Conservation (phyloP, 2,888 invertebrate species). For the Megamerina dolium region DNA sequence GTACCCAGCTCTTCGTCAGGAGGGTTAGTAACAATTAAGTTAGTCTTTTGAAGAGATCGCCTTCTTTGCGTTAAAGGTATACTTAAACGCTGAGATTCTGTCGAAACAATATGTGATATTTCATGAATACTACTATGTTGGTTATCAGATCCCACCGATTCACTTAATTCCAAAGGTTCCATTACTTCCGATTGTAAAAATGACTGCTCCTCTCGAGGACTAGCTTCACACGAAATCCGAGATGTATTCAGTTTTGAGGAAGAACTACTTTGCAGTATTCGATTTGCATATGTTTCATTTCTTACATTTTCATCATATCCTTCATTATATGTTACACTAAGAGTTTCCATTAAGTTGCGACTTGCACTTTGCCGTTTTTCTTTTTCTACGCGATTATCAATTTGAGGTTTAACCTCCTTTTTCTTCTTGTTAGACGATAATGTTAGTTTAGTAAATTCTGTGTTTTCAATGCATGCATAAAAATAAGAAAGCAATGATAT, state of each 20-base stretch:
- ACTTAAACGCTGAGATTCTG: too few relatives aligned
- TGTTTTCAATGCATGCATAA: too few relatives aligned
- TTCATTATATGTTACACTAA: slow-evolving; percentile 22
- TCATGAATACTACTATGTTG: not conserved
- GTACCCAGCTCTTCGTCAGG: not conserved
- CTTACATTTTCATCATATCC: not conserved
- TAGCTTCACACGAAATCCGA: not conserved
- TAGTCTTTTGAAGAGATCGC: too few relatives aligned
- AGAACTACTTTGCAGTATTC: slow-evolving; percentile 23
- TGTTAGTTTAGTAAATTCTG: slow-evolving; percentile 44
- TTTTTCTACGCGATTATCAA: not conserved
- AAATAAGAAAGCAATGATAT: too few relatives aligned
- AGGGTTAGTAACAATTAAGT: not conserved
- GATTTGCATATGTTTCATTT: slow-evolving; percentile 18
- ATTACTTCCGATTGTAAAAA: slow-evolving; percentile 27
- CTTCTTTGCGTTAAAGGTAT: too few relatives aligned
- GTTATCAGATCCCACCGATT: slow-evolving; percentile 15
- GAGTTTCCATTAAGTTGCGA: slow-evolving; percentile 28
- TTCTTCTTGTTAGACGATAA: slow-evolving; percentile 38
- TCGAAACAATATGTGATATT: not conserved
- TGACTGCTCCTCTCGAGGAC: not conserved
- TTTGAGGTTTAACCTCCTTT: slow-evolving; percentile 11
- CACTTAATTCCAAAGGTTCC: slow-evolving; percentile 32
- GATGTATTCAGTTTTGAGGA: slow-evolving; percentile 8
- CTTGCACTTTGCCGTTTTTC: slow-evolving; percentile 23